Percentiles rank a stretch among this genome's conserved stretches.
Evolutionary conservation across 2,113 vertebrate genomes (phyloP).

Genomic region (Erpornis zantholeuca): DNA sequence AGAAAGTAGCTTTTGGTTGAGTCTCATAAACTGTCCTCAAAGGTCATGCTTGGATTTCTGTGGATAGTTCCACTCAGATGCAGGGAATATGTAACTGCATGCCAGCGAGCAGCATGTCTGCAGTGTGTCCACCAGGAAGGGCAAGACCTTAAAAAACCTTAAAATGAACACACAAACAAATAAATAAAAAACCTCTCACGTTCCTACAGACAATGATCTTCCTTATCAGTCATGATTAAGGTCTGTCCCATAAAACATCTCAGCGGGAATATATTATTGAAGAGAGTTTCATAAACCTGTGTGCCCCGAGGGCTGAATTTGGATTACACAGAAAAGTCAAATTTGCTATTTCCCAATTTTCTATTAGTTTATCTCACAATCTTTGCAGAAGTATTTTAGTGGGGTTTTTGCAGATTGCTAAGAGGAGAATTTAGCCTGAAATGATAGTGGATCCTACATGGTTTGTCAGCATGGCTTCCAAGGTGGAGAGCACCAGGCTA

Average conservation of each 20-base stretch:
- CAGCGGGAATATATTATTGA: background rate
- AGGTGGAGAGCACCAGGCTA: background rate
- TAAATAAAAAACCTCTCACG: background rate
- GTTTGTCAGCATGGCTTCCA: background rate
- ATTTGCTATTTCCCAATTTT: background rate
- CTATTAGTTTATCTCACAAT: background rate
- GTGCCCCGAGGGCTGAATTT: background rate
- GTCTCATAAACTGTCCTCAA: background rate
- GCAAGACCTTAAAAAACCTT: background rate
- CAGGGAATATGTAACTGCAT: background rate
- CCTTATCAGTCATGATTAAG: background rate
- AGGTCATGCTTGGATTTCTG: background rate
- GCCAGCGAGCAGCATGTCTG: rapidly evolving
- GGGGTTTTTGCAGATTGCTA: background rate
- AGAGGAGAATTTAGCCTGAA: background rate
- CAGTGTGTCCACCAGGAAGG: background rate
- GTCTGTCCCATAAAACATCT: background rate
- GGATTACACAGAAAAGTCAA: background rate
- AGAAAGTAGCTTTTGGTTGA: background rate
- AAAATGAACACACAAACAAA: background rate
- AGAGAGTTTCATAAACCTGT: background rate
- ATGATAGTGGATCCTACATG: background rate
- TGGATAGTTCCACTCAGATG: background rate
- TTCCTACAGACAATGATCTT: background rate
- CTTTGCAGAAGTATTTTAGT: background rate